Evolutionary conservation across 2,797 vertebrate species (phyloP).

Genomic region (Liasis olivaceus): DNA sequence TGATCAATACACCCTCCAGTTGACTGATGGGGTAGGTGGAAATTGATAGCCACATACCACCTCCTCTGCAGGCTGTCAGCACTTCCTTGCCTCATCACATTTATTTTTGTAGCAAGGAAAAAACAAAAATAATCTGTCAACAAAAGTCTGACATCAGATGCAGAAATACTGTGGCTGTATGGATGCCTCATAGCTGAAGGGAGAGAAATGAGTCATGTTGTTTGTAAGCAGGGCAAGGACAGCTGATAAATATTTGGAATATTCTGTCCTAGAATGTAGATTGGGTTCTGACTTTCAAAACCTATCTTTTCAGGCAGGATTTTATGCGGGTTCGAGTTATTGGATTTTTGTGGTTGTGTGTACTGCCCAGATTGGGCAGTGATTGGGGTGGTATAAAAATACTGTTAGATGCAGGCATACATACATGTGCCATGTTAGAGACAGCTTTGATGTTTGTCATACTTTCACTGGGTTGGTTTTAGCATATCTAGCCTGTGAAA

Average conservation of each 20-base stretch:
- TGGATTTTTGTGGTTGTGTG: background rate
- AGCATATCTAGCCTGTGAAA: conserved; percentile 16
- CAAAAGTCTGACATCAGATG: background rate
- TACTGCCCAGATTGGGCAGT: background rate
- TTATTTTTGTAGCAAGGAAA: background rate
- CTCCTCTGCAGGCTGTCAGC: background rate
- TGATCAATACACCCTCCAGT: background rate
- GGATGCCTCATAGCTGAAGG: background rate
- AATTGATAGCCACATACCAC: background rate
- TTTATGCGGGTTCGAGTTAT: background rate
- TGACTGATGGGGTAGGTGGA: background rate
- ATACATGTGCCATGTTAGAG: background rate
- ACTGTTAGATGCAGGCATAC: background rate
- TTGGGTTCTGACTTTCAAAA: background rate
- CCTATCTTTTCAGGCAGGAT: background rate
- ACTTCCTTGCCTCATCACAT: background rate
- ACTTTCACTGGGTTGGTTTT: background rate
- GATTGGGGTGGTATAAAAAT: background rate
- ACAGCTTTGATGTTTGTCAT: background rate
- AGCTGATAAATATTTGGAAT: background rate
- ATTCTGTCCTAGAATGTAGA: background rate
- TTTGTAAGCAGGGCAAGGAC: background rate
- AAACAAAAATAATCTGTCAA: background rate
- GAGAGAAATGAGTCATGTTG: background rate
- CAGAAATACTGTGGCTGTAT: background rate